These are phyloP conservation scores for Nysson spinosus DNA, from an alignment of 2,888 invertebrate species.

Conservation along the genomic window DNA sequence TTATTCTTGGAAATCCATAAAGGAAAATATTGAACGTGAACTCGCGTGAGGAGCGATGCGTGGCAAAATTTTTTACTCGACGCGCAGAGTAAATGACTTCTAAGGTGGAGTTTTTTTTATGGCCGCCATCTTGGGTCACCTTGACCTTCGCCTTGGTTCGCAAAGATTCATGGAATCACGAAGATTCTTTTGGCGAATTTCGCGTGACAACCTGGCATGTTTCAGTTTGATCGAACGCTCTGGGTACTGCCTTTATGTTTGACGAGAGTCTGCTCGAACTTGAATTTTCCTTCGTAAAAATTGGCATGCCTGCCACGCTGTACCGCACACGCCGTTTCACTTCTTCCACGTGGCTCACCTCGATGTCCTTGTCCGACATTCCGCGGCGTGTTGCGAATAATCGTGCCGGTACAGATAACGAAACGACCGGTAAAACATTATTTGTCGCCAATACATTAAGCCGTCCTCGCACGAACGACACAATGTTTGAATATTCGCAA, in stretches of 20 bases:
- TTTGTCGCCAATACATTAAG: too few relatives aligned
- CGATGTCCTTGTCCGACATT: slow-evolving; percentile 45
- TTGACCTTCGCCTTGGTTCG: slow-evolving; percentile 23
- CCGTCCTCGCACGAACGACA: too few relatives aligned
- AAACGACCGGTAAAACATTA: slow-evolving; percentile 6
- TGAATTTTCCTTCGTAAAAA: slow-evolving; percentile 3
- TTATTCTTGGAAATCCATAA: too few relatives aligned
- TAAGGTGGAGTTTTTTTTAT: too few relatives aligned
- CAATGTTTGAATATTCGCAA: too few relatives aligned
- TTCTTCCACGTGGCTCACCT: slow-evolving; percentile 32
- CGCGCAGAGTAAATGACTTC: too few relatives aligned
- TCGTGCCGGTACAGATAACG: slow-evolving; percentile 10
- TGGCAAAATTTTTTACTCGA: too few relatives aligned
- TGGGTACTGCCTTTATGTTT: too few relatives aligned
- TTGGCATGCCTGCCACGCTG: slow-evolving; percentile 11
- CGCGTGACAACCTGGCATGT: too few relatives aligned
- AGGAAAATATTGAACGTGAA: too few relatives aligned
- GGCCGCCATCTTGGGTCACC: background rate
- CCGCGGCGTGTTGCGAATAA: slow-evolving; percentile 9
- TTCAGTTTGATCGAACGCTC: too few relatives aligned
- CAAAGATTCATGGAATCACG: slow-evolving; percentile 2
- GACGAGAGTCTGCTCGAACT: background rate
- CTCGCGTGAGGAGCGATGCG: too few relatives aligned
- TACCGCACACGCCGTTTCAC: background rate
- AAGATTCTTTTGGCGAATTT: background rate